Evolutionary conservation across 2,797 vertebrate genomes (phyloP).

Genomic region (Thunnus albacares): DNA sequence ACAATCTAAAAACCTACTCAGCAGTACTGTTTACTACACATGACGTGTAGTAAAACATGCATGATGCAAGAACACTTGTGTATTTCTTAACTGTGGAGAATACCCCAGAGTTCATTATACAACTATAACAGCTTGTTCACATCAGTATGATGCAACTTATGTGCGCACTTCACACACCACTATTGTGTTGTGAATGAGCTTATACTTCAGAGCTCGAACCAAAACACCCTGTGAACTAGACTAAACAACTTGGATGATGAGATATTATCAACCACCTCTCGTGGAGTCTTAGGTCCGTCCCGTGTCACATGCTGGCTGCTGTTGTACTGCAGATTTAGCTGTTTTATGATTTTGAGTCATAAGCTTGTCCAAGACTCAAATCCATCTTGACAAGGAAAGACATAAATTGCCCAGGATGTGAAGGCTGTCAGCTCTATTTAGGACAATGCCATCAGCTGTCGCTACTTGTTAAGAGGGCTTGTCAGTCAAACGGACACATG

Average conservation of each 20-base stretch:
- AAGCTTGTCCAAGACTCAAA: slow-evolving; percentile 60
- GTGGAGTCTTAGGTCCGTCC: slow-evolving; percentile 39
- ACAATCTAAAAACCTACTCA: neutral
- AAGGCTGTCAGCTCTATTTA: slow-evolving; percentile 80
- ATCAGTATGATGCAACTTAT: slow-evolving; percentile 63
- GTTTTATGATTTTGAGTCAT: slow-evolving; percentile 54
- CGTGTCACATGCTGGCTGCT: slow-evolving; percentile 56
- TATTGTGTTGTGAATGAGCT: slow-evolving; percentile 42
- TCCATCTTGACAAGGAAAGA: slow-evolving; percentile 69
- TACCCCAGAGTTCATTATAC: slow-evolving; percentile 18
- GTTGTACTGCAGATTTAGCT: slow-evolving; percentile 50
- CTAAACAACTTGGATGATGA: slow-evolving; percentile 80
- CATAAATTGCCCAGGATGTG: slow-evolving; percentile 68
- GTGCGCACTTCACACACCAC: slow-evolving; percentile 52
- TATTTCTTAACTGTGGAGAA: neutral
- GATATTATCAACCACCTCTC: slow-evolving; percentile 62
- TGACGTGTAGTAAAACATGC: neutral
- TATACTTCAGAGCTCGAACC: slow-evolving; percentile 55
- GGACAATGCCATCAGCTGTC: slow-evolving; percentile 72
- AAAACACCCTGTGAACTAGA: slow-evolving; percentile 75
- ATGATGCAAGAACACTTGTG: neutral
- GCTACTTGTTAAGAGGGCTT: slow-evolving; percentile 63
- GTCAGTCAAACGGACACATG: slow-evolving; percentile 60
- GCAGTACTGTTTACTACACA: neutral
- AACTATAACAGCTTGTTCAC: slow-evolving; percentile 75